These are phyloP conservation scores for Drosophila melanogaster DNA, from an alignment of 1,140 invertebrate species.

Conservation along the genomic window DNA sequence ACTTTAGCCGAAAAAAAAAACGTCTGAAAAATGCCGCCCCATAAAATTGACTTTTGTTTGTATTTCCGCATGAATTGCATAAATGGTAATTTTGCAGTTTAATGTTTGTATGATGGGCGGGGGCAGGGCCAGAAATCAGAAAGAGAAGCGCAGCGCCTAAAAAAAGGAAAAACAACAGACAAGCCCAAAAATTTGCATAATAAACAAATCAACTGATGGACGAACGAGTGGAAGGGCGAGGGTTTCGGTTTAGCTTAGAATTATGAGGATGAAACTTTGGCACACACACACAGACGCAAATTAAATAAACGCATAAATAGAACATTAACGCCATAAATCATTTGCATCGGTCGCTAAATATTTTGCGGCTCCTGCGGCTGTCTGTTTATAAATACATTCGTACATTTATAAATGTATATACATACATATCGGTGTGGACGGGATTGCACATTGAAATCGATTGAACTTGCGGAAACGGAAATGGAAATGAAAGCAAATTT, in stretches of 20 bases:
- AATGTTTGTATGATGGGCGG: slow-evolving; percentile 61
- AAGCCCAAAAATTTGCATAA: slow-evolving; percentile 58
- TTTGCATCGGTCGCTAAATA: slow-evolving; percentile 66
- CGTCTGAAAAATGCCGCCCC: slow-evolving; percentile 33
- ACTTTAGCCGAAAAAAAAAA: neutral
- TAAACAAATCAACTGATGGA: slow-evolving; percentile 54
- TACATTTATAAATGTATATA: neutral
- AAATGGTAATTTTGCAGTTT: slow-evolving; percentile 82
- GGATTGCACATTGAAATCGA: slow-evolving; percentile 41
- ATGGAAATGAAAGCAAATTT: slow-evolving; percentile 77
- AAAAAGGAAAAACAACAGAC: slow-evolving; percentile 44
- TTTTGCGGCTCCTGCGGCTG: slow-evolving; percentile 59
- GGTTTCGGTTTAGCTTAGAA: slow-evolving; percentile 47
- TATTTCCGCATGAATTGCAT: slow-evolving; percentile 83
- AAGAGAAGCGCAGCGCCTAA: slow-evolving; percentile 30
- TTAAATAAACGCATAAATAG: slow-evolving; percentile 82
- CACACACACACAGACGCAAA: slow-evolving; percentile 42
- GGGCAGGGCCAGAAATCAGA: slow-evolving; percentile 15
- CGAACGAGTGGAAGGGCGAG: slow-evolving; percentile 5
- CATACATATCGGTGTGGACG: neutral
- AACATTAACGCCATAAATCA: slow-evolving; percentile 82
- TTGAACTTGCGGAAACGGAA: slow-evolving; percentile 72
- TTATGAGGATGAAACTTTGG: slow-evolving; percentile 49
- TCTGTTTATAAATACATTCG: neutral
- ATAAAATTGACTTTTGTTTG: slow-evolving; percentile 83